A percentile compares a stretch with the other conserved stretches of the same genome.
These are phyloP conservation scores for Formica exsecta DNA, from an alignment of 1,140 invertebrate species.

Conservation along the genomic window DNA sequence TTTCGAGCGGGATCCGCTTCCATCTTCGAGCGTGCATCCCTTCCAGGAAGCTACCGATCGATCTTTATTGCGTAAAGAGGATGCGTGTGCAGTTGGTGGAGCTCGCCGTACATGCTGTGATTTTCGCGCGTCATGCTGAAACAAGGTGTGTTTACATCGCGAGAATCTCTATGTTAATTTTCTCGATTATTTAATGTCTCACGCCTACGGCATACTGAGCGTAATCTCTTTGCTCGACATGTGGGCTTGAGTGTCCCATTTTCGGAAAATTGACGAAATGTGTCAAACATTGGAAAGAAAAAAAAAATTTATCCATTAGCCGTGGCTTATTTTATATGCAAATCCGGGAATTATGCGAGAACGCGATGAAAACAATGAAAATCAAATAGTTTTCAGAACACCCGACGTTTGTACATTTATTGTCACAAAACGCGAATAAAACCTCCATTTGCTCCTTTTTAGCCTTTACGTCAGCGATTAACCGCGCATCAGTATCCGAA, in stretches of 20 bases:
- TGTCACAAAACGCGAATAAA: constrained; percentile 2
- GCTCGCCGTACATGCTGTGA: neutral
- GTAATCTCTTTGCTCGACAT: neutral
- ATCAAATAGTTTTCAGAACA: neutral
- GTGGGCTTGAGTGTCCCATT: neutral
- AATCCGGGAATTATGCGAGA: constrained; percentile 24
- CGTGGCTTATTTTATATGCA: constrained; percentile 12
- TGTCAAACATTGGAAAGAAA: too few species aligned
- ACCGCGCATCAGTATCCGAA: neutral
- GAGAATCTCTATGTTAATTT: neutral
- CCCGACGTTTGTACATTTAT: neutral
- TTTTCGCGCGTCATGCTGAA: constrained; percentile 17
- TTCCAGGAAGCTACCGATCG: constrained; percentile 23
- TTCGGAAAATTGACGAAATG: neutral
- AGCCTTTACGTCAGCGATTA: constrained; percentile 14
- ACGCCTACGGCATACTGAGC: neutral
- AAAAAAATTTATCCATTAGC: neutral
- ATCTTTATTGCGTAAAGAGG: constrained; percentile 27
- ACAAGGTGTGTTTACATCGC: constrained; percentile 39
- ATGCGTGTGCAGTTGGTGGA: neutral
- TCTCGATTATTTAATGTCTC: constrained; percentile 2
- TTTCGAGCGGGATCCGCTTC: constrained; percentile 4
- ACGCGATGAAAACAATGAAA: neutral
- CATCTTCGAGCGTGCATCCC: neutral
- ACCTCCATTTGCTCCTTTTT: neutral